phyloP scores from a whole-genome alignment of 2,113 vertebrate genomes.

The Lampris megalopsis region DNA sequence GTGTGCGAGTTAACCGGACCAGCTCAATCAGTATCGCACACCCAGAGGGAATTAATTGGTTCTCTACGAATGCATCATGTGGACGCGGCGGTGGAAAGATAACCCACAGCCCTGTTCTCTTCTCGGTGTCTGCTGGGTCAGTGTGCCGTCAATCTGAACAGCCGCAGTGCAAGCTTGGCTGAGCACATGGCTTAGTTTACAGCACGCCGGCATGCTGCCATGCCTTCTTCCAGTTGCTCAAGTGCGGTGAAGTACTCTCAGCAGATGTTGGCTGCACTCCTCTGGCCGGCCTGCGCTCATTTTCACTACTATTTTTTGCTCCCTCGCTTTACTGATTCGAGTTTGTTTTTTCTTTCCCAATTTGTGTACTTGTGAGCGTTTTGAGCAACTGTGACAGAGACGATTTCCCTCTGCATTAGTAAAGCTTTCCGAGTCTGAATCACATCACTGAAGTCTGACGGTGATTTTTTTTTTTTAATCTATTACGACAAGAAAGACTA shows the following conservation, averaged over 20 bases:
- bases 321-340: too few species aligned
- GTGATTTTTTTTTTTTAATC: too few species aligned
- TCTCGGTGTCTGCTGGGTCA: slow-evolving; percentile 34
- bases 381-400: too few species aligned
- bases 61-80: slow-evolving; percentile 6
- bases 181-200: slow-evolving; percentile 70
- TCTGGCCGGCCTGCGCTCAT: background rate
- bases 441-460: too few species aligned
- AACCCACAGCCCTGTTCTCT: slow-evolving; percentile 22
- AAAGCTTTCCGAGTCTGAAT: too few species aligned
- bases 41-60: slow-evolving; percentile 13
- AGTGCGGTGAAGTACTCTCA: slow-evolving; percentile 49
- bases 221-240: slow-evolving; percentile 31
- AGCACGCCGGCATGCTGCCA: slow-evolving; percentile 40
- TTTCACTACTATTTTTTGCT: too few species aligned
- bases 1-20: slow-evolving; percentile 20
- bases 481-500: too few species aligned
- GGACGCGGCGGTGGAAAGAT: slow-evolving; percentile 30
- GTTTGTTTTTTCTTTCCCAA: too few species aligned
- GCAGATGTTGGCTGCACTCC: background rate
- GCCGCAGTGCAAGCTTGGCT: slow-evolving; percentile 51
- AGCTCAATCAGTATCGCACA: slow-evolving; percentile 32
- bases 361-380: too few species aligned
- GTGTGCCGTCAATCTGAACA: slow-evolving; percentile 68
- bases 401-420: too few species aligned